These are phyloP conservation scores for Cyphomyrmex costatus DNA, from an alignment of 1,140 invertebrate species.

Conservation along the genomic window DNA sequence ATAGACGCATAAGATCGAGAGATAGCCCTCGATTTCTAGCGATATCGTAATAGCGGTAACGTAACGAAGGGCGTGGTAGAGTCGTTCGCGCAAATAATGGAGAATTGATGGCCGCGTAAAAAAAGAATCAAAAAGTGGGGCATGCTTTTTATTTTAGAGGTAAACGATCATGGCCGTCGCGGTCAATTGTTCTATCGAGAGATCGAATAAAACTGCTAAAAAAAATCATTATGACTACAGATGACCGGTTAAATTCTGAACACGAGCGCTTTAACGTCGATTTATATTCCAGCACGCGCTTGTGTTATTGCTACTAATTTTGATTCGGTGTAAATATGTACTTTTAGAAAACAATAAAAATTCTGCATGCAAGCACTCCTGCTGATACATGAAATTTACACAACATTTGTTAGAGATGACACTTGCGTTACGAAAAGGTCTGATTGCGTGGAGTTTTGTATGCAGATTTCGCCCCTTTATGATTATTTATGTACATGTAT, in stretches of 20 bases:
- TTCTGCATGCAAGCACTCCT: not conserved
- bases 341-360: not conserved
- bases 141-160: constrained; percentile 24
- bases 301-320: not conserved
- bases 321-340: not conserved
- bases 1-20: not conserved
- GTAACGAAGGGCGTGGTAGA: constrained; percentile 26
- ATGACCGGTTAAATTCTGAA: constrained; percentile 10
- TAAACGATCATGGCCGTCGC: not conserved
- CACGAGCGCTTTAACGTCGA: not conserved
- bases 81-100: constrained; percentile 35
- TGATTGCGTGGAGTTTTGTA: not conserved
- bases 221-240: constrained; percentile 4
- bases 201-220: constrained; percentile 21
- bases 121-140: constrained; percentile 11
- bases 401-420: not conserved
- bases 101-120: constrained; percentile 20
- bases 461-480: constrained; percentile 17
- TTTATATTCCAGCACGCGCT: not conserved
- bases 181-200: constrained; percentile 13
- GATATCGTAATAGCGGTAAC: constrained; percentile 24
- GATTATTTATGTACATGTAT: constrained; percentile 68
- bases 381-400: not conserved
- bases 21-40: not conserved
- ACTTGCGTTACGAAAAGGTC: not conserved